Evolutionary conservation across 2,888 invertebrate species (phyloP).

Genomic region (Lycaena phlaeas): DNA sequence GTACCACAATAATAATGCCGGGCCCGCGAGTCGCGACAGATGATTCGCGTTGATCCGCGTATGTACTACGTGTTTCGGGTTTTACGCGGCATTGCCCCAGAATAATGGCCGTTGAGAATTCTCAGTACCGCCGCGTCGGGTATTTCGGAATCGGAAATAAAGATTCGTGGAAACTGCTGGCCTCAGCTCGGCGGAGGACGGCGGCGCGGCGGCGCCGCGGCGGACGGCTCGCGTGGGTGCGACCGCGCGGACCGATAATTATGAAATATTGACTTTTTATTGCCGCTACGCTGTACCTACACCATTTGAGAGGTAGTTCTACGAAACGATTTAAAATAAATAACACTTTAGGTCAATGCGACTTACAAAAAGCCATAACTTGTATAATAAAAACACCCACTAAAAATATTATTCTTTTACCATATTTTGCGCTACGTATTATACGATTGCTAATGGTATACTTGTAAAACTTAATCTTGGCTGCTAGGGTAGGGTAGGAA

Average conservation of each 20-base stretch:
- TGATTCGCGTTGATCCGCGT: neutral
- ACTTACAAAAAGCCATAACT: no score
- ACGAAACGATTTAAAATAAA: neutral
- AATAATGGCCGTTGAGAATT: conserved; percentile 59
- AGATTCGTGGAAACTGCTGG: conserved; percentile 61
- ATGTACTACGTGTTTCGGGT: conserved; percentile 46
- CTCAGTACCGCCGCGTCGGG: conserved; percentile 55
- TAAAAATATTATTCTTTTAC: no score
- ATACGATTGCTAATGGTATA: no score
- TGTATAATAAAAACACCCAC: no score
- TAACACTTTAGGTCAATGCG: neutral
- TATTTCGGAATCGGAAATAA: conserved; percentile 70
- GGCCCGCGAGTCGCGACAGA: conserved; percentile 43
- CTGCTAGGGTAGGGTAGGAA: no score
- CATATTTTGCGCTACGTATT: no score
- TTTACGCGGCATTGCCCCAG: conserved; percentile 61
- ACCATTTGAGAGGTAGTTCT: conserved; percentile 3
- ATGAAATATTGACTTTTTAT: conserved; percentile 8
- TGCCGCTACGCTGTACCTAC: conserved; percentile 3
- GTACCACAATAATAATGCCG: conserved; percentile 15
- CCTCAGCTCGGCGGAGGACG: conserved; percentile 42
- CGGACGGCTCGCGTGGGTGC: conserved; percentile 4
- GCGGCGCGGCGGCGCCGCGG: no score
- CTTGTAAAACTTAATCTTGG: no score
- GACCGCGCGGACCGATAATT: conserved; percentile 4